Percentiles rank a stretch among this genome's conserved stretches.
These are phyloP conservation scores for Amyelois transitella DNA, from an alignment of 1,140 invertebrate species.

Conservation along the genomic window DNA sequence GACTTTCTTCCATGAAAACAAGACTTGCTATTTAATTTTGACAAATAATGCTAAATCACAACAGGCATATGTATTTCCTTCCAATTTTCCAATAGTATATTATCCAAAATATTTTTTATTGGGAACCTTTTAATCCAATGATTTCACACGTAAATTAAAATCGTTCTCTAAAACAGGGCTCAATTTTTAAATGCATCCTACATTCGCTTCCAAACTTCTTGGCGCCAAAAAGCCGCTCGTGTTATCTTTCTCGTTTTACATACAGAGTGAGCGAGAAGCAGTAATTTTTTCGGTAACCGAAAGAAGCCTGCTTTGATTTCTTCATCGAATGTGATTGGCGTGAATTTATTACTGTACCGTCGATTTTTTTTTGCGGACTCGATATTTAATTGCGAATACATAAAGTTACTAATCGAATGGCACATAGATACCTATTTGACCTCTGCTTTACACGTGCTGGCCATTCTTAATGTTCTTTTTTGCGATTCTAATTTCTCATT, in stretches of 20 bases:
- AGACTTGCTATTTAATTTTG: no score
- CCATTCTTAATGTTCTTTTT: neutral
- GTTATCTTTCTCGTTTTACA: constrained; percentile 1
- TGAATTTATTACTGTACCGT: constrained; percentile 10
- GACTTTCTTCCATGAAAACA: no score
- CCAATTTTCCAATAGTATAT: no score
- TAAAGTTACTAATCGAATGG: neutral
- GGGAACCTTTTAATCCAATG: no score
- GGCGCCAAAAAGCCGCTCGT: neutral
- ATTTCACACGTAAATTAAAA: no score
- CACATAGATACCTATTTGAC: neutral
- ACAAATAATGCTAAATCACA: no score
- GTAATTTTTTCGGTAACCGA: neutral
- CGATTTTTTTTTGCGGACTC: neutral
- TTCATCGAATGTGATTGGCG: constrained; percentile 11
- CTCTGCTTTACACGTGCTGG: neutral
- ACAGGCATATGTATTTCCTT: no score
- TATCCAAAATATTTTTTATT: no score
- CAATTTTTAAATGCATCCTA: neutral
- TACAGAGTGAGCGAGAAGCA: neutral
- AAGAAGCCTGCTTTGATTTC: constrained; percentile 7
- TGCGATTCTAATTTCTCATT: neutral
- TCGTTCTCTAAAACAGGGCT: no score
- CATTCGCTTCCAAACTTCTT: neutral
- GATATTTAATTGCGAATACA: neutral